phyloP scores from a whole-genome alignment of 2,113 vertebrate species.

The Clarias macrocephalus region DNA sequence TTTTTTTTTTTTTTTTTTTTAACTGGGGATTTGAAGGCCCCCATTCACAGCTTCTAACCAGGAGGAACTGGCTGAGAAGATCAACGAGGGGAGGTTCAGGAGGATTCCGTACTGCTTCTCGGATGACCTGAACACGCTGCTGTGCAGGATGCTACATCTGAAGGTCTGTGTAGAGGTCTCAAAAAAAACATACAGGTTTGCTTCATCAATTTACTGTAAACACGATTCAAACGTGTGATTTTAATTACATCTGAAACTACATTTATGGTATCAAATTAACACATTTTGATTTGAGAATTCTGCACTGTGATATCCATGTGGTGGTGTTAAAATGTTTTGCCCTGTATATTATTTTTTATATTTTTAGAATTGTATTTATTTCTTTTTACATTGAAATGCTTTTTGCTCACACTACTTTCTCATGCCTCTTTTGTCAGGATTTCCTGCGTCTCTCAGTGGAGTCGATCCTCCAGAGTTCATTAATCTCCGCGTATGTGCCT shows the following conservation, averaged over 20 bases:
- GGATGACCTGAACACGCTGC: conserved; percentile 81
- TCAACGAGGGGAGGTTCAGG: conserved; percentile 88
- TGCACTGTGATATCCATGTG: no score
- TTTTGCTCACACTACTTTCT: not conserved
- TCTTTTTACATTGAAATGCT: no score
- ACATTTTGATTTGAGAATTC: not conserved
- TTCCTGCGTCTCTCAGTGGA: conserved; percentile 95
- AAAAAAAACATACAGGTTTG: not conserved
- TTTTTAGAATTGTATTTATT: no score
- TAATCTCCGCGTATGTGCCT: conserved; percentile 76
- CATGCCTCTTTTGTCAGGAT: conserved; percentile 73
- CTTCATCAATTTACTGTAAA: not conserved
- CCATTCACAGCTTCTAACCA: conserved; percentile 93
- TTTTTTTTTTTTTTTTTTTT: not conserved
- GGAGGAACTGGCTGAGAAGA: conserved; percentile 88
- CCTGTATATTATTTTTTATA: not conserved
- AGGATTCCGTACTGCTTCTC: conserved; percentile 91
- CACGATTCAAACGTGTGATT: no score
- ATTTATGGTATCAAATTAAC: no score
- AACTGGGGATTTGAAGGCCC: conserved; percentile 72
- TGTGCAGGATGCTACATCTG: conserved; percentile 88
- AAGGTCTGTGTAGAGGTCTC: conserved; percentile 75
- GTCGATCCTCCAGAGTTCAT: conserved; percentile 83
- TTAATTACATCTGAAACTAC: not conserved
- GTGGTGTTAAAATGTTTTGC: not conserved